A percentile compares a stretch with the other conserved stretches of the same genome.
These are phyloP conservation scores for Tragulus kanchil DNA, from an alignment of 2,113 vertebrate genomes.

Conservation along the genomic window DNA sequence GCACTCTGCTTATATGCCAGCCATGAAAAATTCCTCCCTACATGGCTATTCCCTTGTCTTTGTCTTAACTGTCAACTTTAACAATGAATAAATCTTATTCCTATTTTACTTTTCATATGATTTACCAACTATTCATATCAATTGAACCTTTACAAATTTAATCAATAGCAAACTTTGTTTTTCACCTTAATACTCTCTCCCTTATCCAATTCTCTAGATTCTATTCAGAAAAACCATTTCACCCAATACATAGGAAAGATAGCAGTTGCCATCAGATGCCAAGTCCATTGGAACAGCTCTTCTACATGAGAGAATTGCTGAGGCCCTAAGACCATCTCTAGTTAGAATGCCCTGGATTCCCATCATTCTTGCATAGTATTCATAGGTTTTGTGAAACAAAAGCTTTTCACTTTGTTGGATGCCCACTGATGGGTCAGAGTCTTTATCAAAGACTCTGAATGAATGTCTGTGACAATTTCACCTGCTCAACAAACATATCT, in stretches of 20 bases:
- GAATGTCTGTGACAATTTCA: background rate
- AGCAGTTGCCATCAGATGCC: background rate
- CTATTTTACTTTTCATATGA: background rate
- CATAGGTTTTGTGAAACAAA: background rate
- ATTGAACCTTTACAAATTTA: background rate
- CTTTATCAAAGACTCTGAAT: background rate
- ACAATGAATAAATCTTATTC: background rate
- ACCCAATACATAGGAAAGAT: background rate
- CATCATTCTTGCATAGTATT: background rate
- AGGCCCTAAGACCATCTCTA: background rate
- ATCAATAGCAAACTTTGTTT: background rate
- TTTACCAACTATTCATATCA: background rate
- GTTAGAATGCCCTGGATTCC: background rate
- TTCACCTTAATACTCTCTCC: background rate
- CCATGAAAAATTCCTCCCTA: constrained; percentile 16
- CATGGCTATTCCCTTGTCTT: background rate
- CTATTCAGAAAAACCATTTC: background rate
- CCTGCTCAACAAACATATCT: background rate
- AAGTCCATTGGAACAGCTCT: background rate
- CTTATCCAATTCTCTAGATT: background rate
- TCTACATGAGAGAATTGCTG: background rate
- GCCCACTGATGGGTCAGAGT: background rate
- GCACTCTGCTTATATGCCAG: constrained; percentile 55
- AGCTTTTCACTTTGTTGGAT: background rate
- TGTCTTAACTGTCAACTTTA: background rate